Base-by-base conservation (phyloP, 1,140 invertebrate genomes). In the Platorchestia sp. region DNA sequence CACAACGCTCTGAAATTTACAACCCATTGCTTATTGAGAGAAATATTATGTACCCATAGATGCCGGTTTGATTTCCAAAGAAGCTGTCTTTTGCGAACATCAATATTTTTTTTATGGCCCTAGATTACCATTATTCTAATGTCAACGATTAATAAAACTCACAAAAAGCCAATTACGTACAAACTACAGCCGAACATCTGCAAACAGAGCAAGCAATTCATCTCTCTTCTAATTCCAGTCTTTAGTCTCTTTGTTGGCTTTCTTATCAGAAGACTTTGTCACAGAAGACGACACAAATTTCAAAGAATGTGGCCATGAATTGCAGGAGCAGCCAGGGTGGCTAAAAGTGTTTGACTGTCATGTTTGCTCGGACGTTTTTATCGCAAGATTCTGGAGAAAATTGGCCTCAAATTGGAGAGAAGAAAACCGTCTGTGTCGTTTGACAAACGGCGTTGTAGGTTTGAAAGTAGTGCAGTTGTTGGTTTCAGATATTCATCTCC, bases 371-470 rank as follows among this genome's bases (percentile, higher is more conserved):
- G 91, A 47, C 91, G 36, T 93, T 47, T 93, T 45, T 93, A 42
- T 93, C 7, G 10, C 41, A 45, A 93, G 43, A 44, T 44, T 93
- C 41, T 45, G 45, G n/a, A 45, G 36, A 45, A 93, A 93, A 47
- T 93, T 44, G 45, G 45, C 91, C 44, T 42, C 43, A 93, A 93
- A 93, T 93, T 93, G 47, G 10, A 93, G 91, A 27, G 91, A 22
- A 47, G 45, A 44, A 45, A 36, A 93, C 43, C 91, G 91, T 45
- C 6, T 22, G 45, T 6, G 91, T 3, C 40, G n/a, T 36, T 90
- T 90, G 19, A 90, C 87, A 44, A 90, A 90, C 87, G 87, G 87
- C 41, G 14, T 19, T 75, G 59, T 22, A 10, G 59, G 59, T 27
- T 19, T 75, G 59, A 36, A 75, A 10, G 27, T 75, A 75, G 14